phyloP scores from a whole-genome alignment of 1,140 invertebrate genomes.

The Ephestia elutella region DNA sequence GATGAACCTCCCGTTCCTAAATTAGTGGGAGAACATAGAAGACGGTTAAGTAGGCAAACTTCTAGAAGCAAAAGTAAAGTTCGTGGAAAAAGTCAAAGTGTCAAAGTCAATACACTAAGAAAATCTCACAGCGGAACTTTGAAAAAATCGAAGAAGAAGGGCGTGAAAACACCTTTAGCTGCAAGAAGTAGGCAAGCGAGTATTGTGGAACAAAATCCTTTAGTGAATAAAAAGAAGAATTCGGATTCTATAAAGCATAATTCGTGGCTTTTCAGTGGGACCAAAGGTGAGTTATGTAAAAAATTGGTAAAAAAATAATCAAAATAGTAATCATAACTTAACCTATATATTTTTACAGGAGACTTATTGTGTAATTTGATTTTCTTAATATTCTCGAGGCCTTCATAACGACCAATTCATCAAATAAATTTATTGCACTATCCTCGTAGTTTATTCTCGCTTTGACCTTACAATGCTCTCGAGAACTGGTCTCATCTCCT shows the following conservation, averaged over 20 bases:
- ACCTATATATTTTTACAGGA: neutral
- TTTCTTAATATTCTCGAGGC: neutral
- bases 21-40: conserved; percentile 53
- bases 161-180: conserved; percentile 37
- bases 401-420: neutral
- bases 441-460: neutral
- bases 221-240: conserved; percentile 48
- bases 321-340: neutral
- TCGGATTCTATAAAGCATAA: conserved; percentile 51
- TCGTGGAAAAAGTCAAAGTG: conserved; percentile 57
- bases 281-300: conserved; percentile 42
- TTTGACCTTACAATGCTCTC: conserved; percentile 9
- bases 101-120: conserved; percentile 61
- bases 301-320: neutral
- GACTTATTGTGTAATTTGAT: neutral
- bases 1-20: conserved; percentile 56
- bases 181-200: conserved; percentile 57
- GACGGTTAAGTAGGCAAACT: conserved; percentile 60
- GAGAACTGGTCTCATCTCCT: conserved; percentile 10
- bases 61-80: conserved; percentile 68
- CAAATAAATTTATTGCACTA: neutral
- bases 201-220: conserved; percentile 51
- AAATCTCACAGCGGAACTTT: conserved; percentile 65
- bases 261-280: conserved; percentile 66
- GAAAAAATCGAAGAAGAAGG: conserved; percentile 64